Evolutionary conservation across 2,797 vertebrate species (phyloP), one percentile per base, ranked within the genome.

Genomic region (Neostethus bicornis): DNA sequence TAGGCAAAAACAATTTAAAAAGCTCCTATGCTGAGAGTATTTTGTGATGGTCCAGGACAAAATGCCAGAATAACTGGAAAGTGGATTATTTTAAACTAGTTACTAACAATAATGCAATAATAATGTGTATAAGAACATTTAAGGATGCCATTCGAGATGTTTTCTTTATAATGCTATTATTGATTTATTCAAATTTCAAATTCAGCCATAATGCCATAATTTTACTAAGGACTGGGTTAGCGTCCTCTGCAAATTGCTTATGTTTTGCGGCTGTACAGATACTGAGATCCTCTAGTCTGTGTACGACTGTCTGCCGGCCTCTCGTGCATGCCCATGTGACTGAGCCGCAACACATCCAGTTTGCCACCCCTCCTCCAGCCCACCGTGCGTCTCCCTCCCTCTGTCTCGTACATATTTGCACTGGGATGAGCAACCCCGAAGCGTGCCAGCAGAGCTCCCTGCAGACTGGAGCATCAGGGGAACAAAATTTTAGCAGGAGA

Each of bases 291-390:
- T 61, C 19, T 34, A 1, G 41, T 54, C 52, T 48, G 60, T 20
- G 32, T 34, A 25, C 3, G 21, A 38, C 57, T 37, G 51, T 44
- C 54, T 50, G 61, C 25, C 44, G 53, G 65, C 76, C 62, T 70
- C 87, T 81, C 80, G 71, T 87, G 84, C 73, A 77, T 32, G 50
- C 41, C 70, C 85, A 87, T 83, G 88, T 90, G 87, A 91, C 85
- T 61, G 68, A 80, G 73, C 71, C 34, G 66, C 67, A 64, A 77
- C 80, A 75, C 49, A 66, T 75, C 46, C 61, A 51, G 63, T 61
- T 70, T 39, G 49, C 63, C 49, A 17, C 55, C 69, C 79, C 66
- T 61, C 77, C 79, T 64, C 70, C 77, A 32, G 37, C 70, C 66
- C 59, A 7, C 16, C 47, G 47, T 64, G 41, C 32, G 68, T 59